These are phyloP conservation scores for Drosophila carrolli DNA, from an alignment of 1,140 invertebrate species.

Conservation along the genomic window DNA sequence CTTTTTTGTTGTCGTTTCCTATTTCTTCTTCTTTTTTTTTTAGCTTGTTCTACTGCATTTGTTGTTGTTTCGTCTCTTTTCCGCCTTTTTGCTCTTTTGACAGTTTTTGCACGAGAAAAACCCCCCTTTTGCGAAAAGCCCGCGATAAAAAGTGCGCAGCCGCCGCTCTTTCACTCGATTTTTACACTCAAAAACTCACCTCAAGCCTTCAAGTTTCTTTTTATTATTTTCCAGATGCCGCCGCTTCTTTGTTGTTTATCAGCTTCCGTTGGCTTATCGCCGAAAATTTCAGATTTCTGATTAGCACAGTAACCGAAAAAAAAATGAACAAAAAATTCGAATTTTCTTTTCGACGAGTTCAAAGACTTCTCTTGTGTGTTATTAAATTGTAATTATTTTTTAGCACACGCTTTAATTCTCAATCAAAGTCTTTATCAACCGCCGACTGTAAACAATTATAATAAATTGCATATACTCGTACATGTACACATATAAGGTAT, in stretches of 20 bases:
- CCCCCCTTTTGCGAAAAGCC: not conserved
- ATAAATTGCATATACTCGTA: constrained; percentile 10
- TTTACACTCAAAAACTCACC: constrained; percentile 43
- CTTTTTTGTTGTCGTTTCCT: constrained; percentile 8
- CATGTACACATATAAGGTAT: not conserved
- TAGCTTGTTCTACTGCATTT: constrained; percentile 44
- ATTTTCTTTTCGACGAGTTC: not conserved
- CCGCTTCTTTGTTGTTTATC: constrained; percentile 28
- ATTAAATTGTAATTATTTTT: constrained; percentile 39
- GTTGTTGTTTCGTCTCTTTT: constrained; percentile 59
- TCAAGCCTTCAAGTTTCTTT: constrained; percentile 18
- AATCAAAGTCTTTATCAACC: constrained; percentile 64
- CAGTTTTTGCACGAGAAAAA: constrained; percentile 17
- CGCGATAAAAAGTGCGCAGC: constrained; percentile 41
- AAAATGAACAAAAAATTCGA: constrained; percentile 15
- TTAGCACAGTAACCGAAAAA: constrained; percentile 30
- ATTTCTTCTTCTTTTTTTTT: constrained; percentile 24
- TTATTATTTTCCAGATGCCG: constrained; percentile 10
- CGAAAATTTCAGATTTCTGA: constrained; percentile 26
- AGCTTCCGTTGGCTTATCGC: constrained; percentile 54
- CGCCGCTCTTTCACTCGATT: constrained; percentile 21
- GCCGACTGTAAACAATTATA: constrained; percentile 41
- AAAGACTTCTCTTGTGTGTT: constrained; percentile 1
- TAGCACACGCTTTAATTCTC: constrained; percentile 30
- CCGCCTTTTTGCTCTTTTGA: constrained; percentile 48